These are phyloP conservation scores for Gasteruption jaculator DNA, from an alignment of 2,888 invertebrate species.

Conservation along the genomic window DNA sequence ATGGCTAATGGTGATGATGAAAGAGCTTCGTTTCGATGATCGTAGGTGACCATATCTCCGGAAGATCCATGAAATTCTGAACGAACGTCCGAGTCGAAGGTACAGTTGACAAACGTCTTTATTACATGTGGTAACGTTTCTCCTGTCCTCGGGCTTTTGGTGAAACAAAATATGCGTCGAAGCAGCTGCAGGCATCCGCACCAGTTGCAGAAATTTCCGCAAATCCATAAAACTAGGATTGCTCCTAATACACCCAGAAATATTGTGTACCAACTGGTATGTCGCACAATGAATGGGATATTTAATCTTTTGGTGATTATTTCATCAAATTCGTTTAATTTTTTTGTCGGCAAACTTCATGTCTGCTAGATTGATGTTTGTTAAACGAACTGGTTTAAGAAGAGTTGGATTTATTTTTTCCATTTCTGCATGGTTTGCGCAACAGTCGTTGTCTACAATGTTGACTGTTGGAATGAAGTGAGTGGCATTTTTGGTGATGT, in stretches of 20 bases:
- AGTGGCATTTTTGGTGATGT: constrained; percentile 6
- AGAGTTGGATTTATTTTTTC: too few species aligned
- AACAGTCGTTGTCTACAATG: constrained; percentile 21
- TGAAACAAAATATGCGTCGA: constrained; percentile 14
- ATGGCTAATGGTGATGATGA: too few species aligned
- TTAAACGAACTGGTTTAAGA: constrained; percentile 18
- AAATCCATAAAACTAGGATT: constrained; percentile 9
- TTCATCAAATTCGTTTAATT: constrained; percentile 24
- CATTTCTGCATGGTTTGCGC: constrained; percentile 5
- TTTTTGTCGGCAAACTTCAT: constrained; percentile 25
- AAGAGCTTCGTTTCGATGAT: too few species aligned
- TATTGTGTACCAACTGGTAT: constrained; percentile 23
- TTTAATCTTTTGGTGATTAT: constrained; percentile 20
- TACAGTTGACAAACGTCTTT: constrained; percentile 25
- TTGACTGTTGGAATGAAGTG: constrained; percentile 16
- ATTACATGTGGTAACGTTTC: constrained; percentile 22
- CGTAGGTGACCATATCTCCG: too few species aligned
- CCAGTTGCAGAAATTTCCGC: constrained; percentile 12
- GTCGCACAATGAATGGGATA: constrained; percentile 20
- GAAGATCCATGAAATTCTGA: too few species aligned
- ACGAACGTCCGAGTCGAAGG: constrained; percentile 18
- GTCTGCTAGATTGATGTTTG: constrained; percentile 23
- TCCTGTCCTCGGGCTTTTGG: constrained; percentile 8
- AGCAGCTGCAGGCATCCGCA: constrained; percentile 11
- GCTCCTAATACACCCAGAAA: constrained; percentile 9